phyloP scores from a whole-genome alignment of 2,888 invertebrate genomes.

The Neoaliturus tenellus region DNA sequence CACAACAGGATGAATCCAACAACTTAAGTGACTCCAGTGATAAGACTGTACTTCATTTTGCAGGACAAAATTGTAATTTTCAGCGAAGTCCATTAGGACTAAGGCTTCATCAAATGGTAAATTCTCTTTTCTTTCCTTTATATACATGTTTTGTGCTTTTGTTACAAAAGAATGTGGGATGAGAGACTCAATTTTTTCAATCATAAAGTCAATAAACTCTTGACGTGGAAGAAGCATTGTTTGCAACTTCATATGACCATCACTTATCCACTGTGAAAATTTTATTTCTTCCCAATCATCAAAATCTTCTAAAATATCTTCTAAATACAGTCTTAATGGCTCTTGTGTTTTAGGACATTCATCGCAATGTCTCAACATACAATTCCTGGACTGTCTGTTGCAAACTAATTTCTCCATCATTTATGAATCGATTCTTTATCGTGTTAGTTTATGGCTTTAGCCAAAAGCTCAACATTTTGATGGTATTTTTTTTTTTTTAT shows the following conservation, averaged over 20 bases:
- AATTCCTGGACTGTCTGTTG: constrained; percentile 56
- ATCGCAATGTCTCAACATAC: constrained; percentile 50
- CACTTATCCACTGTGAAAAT: neutral
- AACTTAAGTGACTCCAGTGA: constrained; percentile 42
- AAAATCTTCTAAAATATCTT: constrained; percentile 32
- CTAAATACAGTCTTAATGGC: constrained; percentile 24
- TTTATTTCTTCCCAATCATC: constrained; percentile 17
- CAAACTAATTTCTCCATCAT: constrained; percentile 50
- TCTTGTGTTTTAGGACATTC: constrained; percentile 56
- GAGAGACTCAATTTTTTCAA: constrained; percentile 6
- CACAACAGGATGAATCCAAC: constrained; percentile 47
- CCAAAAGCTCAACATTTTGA: constrained; percentile 61
- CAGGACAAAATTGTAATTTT: constrained; percentile 42
- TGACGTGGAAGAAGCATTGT: neutral
- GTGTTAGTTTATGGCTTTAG: constrained; percentile 35
- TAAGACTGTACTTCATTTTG: constrained; percentile 49
- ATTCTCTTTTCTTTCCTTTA: constrained; percentile 31
- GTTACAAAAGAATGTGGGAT: constrained; percentile 59
- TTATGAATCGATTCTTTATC: neutral
- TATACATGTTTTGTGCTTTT: constrained; percentile 49
- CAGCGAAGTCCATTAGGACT: constrained; percentile 43
- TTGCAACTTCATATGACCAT: constrained; percentile 35
- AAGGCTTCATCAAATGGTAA: neutral
- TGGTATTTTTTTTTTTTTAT: constrained; percentile 42
- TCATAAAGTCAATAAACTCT: constrained; percentile 53